phyloP scores from a whole-genome alignment of 2,113 vertebrate species.

The Brienomyrus longianalis region DNA sequence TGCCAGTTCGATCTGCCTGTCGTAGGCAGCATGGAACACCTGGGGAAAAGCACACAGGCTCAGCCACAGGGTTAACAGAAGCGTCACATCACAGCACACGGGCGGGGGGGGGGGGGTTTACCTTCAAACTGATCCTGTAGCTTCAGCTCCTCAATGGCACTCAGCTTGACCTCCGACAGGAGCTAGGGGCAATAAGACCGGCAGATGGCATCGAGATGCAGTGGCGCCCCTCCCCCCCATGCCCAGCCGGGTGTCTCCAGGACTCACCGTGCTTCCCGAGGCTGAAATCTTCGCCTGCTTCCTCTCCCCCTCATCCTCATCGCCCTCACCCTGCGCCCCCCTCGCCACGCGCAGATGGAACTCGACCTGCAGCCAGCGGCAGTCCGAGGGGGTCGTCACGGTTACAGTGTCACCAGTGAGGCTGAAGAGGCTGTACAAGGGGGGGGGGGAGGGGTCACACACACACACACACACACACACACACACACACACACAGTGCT shows the following conservation, averaged over 20 bases:
- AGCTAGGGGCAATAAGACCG: constrained; percentile 58
- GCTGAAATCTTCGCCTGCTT: constrained; percentile 68
- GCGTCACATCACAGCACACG: neutral
- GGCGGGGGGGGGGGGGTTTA: constrained; percentile 22
- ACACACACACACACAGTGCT: neutral
- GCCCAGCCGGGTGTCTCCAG: neutral
- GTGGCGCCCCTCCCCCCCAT: neutral
- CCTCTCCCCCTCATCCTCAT: constrained; percentile 44
- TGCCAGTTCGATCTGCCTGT: constrained; percentile 71
- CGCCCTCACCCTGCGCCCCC: constrained; percentile 34
- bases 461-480: neutral
- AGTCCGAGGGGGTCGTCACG: constrained; percentile 65
- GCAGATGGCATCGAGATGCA: neutral
- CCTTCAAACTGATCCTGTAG: constrained; percentile 64
- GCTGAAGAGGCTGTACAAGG: constrained; percentile 51
- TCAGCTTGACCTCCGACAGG: constrained; percentile 78
- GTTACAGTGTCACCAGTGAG: constrained; percentile 58
- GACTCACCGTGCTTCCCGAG: constrained; percentile 70
- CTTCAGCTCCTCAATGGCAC: constrained; percentile 73
- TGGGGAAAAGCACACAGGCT: constrained; percentile 42
- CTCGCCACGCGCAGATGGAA: constrained; percentile 49
- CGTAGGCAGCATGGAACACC: constrained; percentile 75
- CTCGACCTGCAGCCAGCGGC: constrained; percentile 80
- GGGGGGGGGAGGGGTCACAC: no score
- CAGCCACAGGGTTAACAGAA: neutral